Evolutionary conservation across 2,888 invertebrate species (phyloP).

Genomic region (Julus scandinavius): DNA sequence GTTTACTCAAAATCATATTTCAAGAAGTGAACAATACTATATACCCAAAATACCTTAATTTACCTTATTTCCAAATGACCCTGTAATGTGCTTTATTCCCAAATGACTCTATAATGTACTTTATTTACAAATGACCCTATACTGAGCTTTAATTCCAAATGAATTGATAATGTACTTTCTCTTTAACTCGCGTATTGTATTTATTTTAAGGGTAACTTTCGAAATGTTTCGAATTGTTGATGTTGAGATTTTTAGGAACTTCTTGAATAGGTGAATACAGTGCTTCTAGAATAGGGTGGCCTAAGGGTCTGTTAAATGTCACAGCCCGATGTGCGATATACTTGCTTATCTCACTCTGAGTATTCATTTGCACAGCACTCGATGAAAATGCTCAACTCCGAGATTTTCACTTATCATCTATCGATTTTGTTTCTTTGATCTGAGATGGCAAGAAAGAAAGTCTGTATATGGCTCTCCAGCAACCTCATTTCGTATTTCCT

Average conservation of each 20-base stretch:
- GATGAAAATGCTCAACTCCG: slow-evolving; percentile 8
- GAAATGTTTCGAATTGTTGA: neutral
- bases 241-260: neutral
- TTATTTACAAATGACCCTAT: too few relatives aligned
- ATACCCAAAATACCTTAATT: too few relatives aligned
- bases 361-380: slow-evolving; percentile 5
- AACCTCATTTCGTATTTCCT: slow-evolving; percentile 12
- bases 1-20: too few relatives aligned
- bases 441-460: too few relatives aligned
- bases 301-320: slow-evolving; percentile 1
- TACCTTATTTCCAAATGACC: too few relatives aligned
- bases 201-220: neutral
- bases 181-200: neutral
- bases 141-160: too few relatives aligned
- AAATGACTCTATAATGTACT: too few relatives aligned
- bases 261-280: neutral
- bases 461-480: neutral
- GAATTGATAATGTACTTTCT: too few relatives aligned
- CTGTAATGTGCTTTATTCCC: too few relatives aligned
- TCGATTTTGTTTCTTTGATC: slow-evolving; percentile 10
- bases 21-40: too few relatives aligned
- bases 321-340: slow-evolving; percentile 3
- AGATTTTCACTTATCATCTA: slow-evolving; percentile 18
- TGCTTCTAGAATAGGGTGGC: neutral
- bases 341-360: neutral